Evolutionary conservation across 2,113 vertebrate genomes (phyloP).

Genomic region (Hypanus sabinus): DNA sequence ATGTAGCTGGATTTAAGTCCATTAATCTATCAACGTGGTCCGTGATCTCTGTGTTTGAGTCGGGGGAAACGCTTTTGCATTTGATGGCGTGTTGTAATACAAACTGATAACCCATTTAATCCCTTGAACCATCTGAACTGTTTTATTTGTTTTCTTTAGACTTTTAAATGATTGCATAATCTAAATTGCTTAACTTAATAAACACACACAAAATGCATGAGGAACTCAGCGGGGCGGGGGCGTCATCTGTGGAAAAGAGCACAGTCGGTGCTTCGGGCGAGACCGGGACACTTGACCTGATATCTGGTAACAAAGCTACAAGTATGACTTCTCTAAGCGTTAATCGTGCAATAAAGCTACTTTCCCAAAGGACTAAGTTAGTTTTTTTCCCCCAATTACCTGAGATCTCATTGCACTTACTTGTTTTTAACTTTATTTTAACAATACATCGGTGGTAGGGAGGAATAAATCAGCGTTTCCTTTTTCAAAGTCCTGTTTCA

Average conservation of each 20-base stretch:
- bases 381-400: too few species aligned
- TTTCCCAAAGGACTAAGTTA: neutral
- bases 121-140: neutral
- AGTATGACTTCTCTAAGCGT: neutral
- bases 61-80: too few species aligned
- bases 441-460: neutral
- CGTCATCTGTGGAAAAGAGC: too few species aligned
- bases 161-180: neutral
- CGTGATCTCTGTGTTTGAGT: too few species aligned
- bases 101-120: neutral
- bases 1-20: too few species aligned
- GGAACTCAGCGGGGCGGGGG: neutral
- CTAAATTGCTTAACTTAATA: neutral
- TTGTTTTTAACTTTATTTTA: neutral
- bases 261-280: neutral
- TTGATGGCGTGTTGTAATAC: too few species aligned
- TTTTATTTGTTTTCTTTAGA: too few species aligned
- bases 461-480: too few species aligned
- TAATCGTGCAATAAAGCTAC: neutral
- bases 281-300: too few species aligned
- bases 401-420: neutral
- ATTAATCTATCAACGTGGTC: too few species aligned
- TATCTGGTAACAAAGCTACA: neutral
- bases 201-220: too few species aligned
- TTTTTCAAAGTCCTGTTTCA: too few species aligned